These are phyloP conservation scores for Onychomys leucogaster DNA, from an alignment of 2,797 vertebrate species.

Conservation along the genomic window DNA sequence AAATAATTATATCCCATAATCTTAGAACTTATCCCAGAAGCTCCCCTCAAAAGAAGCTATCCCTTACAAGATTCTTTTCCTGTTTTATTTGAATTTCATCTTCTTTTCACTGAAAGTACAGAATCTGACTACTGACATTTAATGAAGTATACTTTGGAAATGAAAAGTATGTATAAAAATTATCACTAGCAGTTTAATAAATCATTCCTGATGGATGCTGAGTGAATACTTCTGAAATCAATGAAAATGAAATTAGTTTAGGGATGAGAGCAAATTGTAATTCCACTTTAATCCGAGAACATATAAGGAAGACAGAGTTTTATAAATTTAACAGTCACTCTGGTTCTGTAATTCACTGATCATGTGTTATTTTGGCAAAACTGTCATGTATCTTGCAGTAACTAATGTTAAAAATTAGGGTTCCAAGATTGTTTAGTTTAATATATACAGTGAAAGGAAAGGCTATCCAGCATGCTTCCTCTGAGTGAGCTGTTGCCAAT, in stretches of 20 bases:
- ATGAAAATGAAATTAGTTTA: neutral
- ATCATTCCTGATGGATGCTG: neutral
- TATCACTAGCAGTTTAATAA: neutral
- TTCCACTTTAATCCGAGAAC: conserved; percentile 26
- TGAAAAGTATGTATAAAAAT: neutral
- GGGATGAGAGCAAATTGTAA: neutral
- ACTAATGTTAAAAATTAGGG: neutral
- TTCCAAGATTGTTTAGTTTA: neutral
- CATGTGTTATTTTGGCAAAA: neutral
- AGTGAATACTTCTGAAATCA: conserved; percentile 36
- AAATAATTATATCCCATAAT: neutral
- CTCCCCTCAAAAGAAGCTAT: neutral
- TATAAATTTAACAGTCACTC: conserved; percentile 21
- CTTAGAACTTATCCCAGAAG: neutral
- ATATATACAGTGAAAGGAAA: neutral
- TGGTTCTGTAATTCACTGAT: neutral
- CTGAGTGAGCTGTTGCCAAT: neutral
- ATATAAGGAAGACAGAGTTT: neutral
- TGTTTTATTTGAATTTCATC: neutral
- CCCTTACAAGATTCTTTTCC: neutral
- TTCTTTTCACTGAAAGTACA: neutral
- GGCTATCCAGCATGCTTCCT: neutral
- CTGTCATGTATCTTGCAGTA: neutral
- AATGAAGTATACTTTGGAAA: neutral
- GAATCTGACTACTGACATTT: neutral